Base-by-base conservation (phyloP, 2,888 invertebrate genomes). In the Chouioia cunea region DNA sequence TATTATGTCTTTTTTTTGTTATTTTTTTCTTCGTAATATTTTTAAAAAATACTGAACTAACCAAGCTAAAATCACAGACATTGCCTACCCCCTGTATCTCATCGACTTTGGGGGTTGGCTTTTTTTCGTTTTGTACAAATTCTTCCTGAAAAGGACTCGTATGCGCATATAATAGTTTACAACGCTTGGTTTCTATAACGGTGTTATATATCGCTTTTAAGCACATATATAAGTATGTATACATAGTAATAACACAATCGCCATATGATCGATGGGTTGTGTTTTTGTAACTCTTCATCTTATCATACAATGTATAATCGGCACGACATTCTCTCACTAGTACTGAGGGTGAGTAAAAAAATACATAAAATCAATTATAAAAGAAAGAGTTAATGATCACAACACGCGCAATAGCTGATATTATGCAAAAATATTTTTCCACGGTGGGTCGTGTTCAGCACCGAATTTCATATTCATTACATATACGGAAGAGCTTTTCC, bases 1-100 rank as follows among this genome's bases (percentile, higher is more conserved):
- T n/a, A n/a, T n/a, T n/a, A n/a, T n/a, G n/a, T n/a, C n/a, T 36
- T 77, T 74, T 73, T 73, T 70, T 77, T 76, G 76, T 77, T 74
- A 76, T 76, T 6, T 6, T 79, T 75, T 76, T 80, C 79, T 80
- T 76, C 76, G 59, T 54, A 65, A 75, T 76, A 70, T 80, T 83
- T 84, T 85, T 83, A 85, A 85, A 85, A 85, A 84, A 85, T 85
- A 85, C 83, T 84, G 85, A 85, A 85, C 84, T 83, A 85, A 85
- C 83, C 85, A 85, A 85, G 85, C 85, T 85, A 85, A 85, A 85
- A 85, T 85, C 85, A 85, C 85, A 85, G 85, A 85, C 83, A 59
- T 50, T 63, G 63, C 66, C 6, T 53, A 58, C 6, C 36, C 36
- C 62, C 65, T 65, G 64, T 66, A 62, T 43, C 58, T 67, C 59